These are phyloP conservation scores for Gracilinanus agilis DNA, from an alignment of 2,113 vertebrate genomes.

Conservation along the genomic window DNA sequence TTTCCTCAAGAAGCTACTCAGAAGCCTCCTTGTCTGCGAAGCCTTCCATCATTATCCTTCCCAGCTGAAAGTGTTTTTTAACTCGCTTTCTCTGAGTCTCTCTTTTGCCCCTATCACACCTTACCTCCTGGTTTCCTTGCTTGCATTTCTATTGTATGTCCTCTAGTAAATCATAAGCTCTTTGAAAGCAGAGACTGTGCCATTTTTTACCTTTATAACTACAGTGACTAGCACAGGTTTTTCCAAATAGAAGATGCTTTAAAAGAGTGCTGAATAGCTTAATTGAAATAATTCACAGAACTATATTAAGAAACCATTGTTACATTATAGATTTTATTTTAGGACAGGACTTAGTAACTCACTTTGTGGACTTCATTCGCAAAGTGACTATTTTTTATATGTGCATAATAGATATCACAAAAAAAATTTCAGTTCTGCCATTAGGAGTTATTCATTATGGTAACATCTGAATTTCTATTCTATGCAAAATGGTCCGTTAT, in stretches of 20 bases:
- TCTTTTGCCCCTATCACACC: not conserved
- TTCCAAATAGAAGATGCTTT: not conserved
- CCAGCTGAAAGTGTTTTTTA: not conserved
- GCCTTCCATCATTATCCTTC: not conserved
- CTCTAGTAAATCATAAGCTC: not conserved
- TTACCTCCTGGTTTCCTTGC: not conserved
- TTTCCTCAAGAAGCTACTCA: not conserved
- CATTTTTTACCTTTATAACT: not conserved
- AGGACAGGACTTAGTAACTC: slow-evolving; percentile 32
- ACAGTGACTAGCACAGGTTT: not conserved
- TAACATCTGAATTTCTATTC: not conserved
- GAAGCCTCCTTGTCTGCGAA: not conserved
- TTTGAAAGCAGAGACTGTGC: not conserved
- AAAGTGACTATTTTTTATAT: slow-evolving; percentile 37
- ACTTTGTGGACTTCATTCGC: slow-evolving; percentile 3
- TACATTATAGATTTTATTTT: slow-evolving; percentile 37
- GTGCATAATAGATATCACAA: not conserved
- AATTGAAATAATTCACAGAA: slow-evolving; percentile 20
- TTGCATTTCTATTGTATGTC: not conserved
- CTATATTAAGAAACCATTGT: not conserved
- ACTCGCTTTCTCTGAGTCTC: not conserved
- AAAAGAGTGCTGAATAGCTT: not conserved
- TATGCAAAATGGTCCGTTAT: not conserved
- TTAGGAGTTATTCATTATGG: not conserved
- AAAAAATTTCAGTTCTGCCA: not conserved